Evolutionary conservation across 1,140 invertebrate species (phyloP).

Genomic region (Aradophagus sp.): DNA sequence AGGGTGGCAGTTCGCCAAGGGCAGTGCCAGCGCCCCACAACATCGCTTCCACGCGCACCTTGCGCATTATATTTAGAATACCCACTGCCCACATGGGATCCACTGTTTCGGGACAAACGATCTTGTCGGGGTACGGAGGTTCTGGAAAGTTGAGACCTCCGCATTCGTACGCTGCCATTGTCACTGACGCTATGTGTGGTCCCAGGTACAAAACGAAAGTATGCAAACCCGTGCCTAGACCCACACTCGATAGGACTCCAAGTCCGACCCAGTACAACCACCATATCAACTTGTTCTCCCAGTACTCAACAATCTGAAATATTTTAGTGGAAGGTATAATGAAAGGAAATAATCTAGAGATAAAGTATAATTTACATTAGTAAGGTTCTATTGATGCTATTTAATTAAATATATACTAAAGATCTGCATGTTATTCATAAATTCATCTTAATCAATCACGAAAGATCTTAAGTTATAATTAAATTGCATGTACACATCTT

Average conservation of each 20-base stretch:
- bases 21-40: slow-evolving; percentile 99
- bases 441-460: no score
- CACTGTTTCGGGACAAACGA: slow-evolving; percentile 83
- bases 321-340: no score
- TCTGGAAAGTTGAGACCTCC: slow-evolving; percentile 94
- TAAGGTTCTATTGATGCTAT: no score
- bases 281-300: slow-evolving; percentile 80
- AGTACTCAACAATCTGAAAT: slow-evolving; percentile 76
- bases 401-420: no score
- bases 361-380: no score
- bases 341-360: no score
- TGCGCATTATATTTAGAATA: slow-evolving; percentile 93
- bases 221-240: slow-evolving; percentile 97
- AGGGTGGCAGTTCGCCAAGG: slow-evolving; percentile 94
- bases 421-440: no score
- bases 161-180: slow-evolving; percentile 98
- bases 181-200: slow-evolving; percentile 94
- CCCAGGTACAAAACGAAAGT: slow-evolving; percentile 98
- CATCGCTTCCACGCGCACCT: slow-evolving; percentile 97
- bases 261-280: slow-evolving; percentile 95
- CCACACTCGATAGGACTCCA: slow-evolving; percentile 96
- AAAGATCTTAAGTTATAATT: no score
- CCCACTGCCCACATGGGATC: slow-evolving; percentile 78
- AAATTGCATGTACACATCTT: no score
- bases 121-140: slow-evolving; percentile 92